phyloP scores from a whole-genome alignment of 2,113 vertebrate species.

The Gymnocephalus cernua region DNA sequence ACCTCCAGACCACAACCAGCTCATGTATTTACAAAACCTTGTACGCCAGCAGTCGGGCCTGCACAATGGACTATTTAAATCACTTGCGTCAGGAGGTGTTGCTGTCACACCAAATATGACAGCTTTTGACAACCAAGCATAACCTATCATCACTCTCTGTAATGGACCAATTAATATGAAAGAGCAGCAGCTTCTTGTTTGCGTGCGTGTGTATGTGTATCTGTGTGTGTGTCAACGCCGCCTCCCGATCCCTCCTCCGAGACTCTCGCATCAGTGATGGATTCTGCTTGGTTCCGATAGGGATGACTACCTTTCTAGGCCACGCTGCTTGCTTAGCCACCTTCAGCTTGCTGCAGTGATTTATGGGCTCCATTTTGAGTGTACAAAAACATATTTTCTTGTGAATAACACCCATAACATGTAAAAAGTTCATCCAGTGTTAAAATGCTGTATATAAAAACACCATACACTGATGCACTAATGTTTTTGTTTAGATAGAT shows the following conservation, averaged over 20 bases:
- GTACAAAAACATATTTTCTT: slow-evolving; percentile 54
- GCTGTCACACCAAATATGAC: slow-evolving; percentile 61
- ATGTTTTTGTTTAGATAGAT: not conserved
- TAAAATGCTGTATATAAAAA: not conserved
- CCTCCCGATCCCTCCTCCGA: slow-evolving; percentile 63
- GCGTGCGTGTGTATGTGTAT: not conserved
- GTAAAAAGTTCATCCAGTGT: slow-evolving; percentile 17
- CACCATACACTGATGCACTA: not conserved
- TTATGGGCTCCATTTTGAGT: slow-evolving; percentile 77
- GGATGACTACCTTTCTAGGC: slow-evolving; percentile 83
- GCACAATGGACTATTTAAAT: slow-evolving; percentile 71
- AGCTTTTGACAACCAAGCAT: slow-evolving; percentile 68
- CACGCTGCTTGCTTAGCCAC: slow-evolving; percentile 70
- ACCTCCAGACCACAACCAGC: not conserved
- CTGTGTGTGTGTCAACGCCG: slow-evolving; percentile 25
- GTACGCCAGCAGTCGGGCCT: not conserved
- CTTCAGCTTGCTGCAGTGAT: slow-evolving; percentile 74
- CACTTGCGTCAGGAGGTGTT: slow-evolving; percentile 57
- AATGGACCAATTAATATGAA: slow-evolving; percentile 79
- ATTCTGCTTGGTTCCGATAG: slow-evolving; percentile 69
- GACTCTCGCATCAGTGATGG: slow-evolving; percentile 74
- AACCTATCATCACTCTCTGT: slow-evolving; percentile 75
- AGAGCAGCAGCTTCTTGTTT: slow-evolving; percentile 41
- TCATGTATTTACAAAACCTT: slow-evolving; percentile 38
- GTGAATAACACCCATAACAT: slow-evolving; percentile 23